Conservation (phyloP, 2,888 invertebrate species). For the Chymomyza procnemis region DNA sequence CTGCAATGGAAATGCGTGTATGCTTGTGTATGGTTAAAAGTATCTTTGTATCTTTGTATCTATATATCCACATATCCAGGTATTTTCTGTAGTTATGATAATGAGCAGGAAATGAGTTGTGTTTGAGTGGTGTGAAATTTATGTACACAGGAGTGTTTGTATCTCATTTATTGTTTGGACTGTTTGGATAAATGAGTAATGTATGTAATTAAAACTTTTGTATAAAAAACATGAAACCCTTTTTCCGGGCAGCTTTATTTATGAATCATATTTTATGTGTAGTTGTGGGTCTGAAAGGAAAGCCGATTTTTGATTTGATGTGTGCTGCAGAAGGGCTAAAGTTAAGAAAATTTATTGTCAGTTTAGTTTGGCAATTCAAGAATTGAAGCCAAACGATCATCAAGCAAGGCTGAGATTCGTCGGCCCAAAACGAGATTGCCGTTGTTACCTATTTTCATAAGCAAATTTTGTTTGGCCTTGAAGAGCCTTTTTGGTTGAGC, state of each 20-base stretch:
- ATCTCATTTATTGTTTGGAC: constrained; percentile 1
- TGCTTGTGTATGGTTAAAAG: background rate
- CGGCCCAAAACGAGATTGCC: no score
- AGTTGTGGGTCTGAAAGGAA: constrained; percentile 30
- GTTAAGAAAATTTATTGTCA: no score
- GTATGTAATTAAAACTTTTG: constrained; percentile 55
- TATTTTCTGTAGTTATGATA: constrained; percentile 51
- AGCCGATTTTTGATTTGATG: no score
- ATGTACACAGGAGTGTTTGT: constrained; percentile 60
- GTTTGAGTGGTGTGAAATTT: constrained; percentile 60
- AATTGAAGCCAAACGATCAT: no score
- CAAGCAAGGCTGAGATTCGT: no score
- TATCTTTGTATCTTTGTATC: background rate
- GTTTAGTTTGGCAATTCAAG: no score
- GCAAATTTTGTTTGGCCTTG: no score
- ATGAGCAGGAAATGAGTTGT: constrained; percentile 71
- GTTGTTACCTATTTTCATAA: no score
- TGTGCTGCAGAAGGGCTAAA: no score
- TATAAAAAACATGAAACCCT: constrained; percentile 1
- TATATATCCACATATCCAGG: no score
- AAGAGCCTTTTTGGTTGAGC: no score
- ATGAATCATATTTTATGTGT: constrained; percentile 19
- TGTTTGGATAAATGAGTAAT: constrained; percentile 53
- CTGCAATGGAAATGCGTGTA: constrained; percentile 23
- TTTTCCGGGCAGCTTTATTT: background rate